Evolutionary conservation across 2,888 invertebrate genomes (phyloP), one percentile per base, ranked within the genome.

Genomic region (Eutolmus rufibarbis): DNA sequence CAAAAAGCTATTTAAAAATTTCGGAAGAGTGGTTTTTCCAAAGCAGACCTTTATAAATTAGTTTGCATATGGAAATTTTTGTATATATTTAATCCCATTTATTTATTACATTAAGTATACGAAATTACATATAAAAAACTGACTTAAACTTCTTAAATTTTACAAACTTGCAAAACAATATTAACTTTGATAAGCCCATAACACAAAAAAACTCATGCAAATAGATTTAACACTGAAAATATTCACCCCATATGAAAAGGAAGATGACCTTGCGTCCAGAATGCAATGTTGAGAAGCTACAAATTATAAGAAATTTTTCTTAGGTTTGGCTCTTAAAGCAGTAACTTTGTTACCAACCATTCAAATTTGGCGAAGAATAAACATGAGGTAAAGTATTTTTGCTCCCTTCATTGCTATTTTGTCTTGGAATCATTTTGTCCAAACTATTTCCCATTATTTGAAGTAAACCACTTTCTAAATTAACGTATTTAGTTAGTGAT

Each of bases 241-340:
- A 90, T 90, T 92, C 91, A 92, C 92, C 92, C 90, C 90, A 90
- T 91, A 91, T 89, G 91, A 90, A 89, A 92, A 92, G 87, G 91
- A 92, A 87, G 91, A 91, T 88, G 92, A 92, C 89, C 92, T 91
- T 89, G 90, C 90, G 89, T 92, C 92, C 91, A 91, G 88, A 88
- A 89, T 89, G 87, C 89, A 89, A 86, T 89, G 86, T 74, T 40
- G 46, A 19, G 87, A 46, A 57, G 87, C 88, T 88, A 88, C n/a
- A 74, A 88, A 78, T 74, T 19, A 56, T n/a, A 86, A 31, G 14
- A 77, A 78, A 86, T 57, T 40, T 14, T 14, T 77, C 28, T 16
- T 40, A 56, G 40, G 28, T 66, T 34, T 46, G 37, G 4, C 5
- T 77, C 74, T 28, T 40, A 46, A 37, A 81, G 5, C 57, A 37